Conservation (phyloP, 2,888 invertebrate species). For the Cyclophora albipunctata region DNA sequence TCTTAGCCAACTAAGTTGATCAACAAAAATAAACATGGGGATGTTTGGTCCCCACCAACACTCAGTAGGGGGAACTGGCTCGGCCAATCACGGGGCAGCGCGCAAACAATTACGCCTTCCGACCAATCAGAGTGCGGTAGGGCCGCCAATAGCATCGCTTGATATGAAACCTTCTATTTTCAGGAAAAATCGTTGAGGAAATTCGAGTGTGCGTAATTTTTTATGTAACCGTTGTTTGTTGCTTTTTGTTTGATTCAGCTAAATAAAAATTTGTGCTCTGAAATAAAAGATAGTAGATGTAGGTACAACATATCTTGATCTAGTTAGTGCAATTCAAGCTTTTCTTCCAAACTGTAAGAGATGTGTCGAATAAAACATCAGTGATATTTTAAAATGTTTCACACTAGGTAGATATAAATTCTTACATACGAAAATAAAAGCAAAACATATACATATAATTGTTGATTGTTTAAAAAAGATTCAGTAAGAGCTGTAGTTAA, state of each 20-base stretch:
- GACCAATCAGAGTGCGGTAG: conserved; percentile 39
- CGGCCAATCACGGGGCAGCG: conserved; percentile 37
- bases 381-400: too few relatives aligned
- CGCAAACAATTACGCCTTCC: conserved; percentile 43
- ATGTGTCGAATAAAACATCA: too few relatives aligned
- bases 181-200: conserved; percentile 38
- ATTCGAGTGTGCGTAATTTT: conserved; percentile 20
- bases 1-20: conserved; percentile 63
- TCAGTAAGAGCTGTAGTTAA: too few relatives aligned
- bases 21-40: conserved; percentile 72
- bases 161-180: conserved; percentile 37
- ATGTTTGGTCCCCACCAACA: conserved; percentile 51
- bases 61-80: conserved; percentile 33
- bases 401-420: too few relatives aligned
- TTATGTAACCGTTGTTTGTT: conserved; percentile 7
- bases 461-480: too few relatives aligned
- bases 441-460: too few relatives aligned
- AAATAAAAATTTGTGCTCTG: too few relatives aligned
- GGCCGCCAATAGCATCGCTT: conserved; percentile 41
- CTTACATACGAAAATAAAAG: too few relatives aligned
- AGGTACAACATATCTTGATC: too few relatives aligned
- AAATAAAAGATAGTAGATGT: too few relatives aligned
- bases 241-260: neutral
- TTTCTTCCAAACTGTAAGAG: too few relatives aligned
- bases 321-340: too few relatives aligned